Evolutionary conservation across 1,140 invertebrate genomes (phyloP), one percentile per base, ranked within the genome.

Genomic region (Diploscapter pachys): DNA sequence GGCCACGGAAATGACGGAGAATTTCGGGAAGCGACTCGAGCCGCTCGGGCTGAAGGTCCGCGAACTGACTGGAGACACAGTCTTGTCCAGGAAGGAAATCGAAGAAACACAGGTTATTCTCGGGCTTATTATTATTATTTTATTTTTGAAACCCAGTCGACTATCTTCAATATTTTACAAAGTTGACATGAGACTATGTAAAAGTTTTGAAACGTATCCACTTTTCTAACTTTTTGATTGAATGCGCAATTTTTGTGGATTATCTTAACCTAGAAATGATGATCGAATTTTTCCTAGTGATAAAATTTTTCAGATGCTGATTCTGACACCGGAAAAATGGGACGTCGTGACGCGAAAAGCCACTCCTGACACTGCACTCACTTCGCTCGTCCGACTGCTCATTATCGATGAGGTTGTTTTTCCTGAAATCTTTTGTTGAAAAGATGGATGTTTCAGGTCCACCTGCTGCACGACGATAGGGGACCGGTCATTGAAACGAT

Each of bases 251-350:
- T 31, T 31, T 31, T 31, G 31, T 31, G 31, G 31, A 31, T 31
- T 31, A 31, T 31, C 31, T 31, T 31, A 31, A 31, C 31, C 31
- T 31, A 31, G 31, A 31, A 31, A 31, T 31, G 31, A 31, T 31
- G 31, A 31, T 31, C 31, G 31, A 31, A 31, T 31, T 31, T 31
- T 31, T 31, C 31, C 31, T 31, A 31, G 31, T 31, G 6, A 11
- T 11, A 11, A 79, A 67, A 73, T 63, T 59, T 78, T 72, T 51
- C 79, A 89, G 87, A 97, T 99, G 91, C 89, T 99, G 31, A 93
- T 99, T 3, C 96, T 95, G 2, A 99, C 97, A 0, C 97, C 97
- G 0, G 97, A 99, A 88, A 99, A 99, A 85, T 99, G 96, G 96
- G 97, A 99, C 87, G 95, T 99, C 11, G 93, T 99, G 2, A 98